Evolutionary conservation across 1,140 invertebrate species (phyloP).

Genomic region (Zaprionus vittiger): DNA sequence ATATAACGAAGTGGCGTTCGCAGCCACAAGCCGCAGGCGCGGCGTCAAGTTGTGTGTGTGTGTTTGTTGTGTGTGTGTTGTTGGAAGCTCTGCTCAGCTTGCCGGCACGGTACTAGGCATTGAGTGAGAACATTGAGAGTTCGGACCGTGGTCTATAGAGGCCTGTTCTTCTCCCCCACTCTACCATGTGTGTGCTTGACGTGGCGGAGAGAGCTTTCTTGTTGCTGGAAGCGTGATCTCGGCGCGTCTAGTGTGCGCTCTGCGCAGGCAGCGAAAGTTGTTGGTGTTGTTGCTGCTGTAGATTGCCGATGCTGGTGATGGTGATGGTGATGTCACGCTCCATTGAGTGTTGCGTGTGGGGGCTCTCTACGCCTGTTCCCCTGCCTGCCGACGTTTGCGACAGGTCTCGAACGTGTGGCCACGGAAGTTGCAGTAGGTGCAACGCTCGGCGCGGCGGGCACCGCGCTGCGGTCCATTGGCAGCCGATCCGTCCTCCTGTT

Average conservation of each 20-base stretch:
- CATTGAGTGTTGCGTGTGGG: background rate
- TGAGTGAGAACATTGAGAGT: constrained; percentile 28
- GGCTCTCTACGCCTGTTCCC: constrained; percentile 31
- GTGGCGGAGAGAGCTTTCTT: constrained; percentile 31
- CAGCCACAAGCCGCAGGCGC: constrained; percentile 62
- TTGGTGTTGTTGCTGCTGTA: background rate
- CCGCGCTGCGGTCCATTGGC: constrained; percentile 45
- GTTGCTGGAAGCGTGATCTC: constrained; percentile 21
- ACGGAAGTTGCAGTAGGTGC: constrained; percentile 71
- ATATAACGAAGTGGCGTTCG: constrained; percentile 51
- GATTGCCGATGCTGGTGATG: constrained; percentile 5
- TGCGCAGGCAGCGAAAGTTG: constrained; percentile 21
- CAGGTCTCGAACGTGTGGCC: constrained; percentile 67
- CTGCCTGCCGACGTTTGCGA: constrained; percentile 51
- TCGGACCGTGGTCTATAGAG: background rate
- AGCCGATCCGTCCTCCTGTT: constrained; percentile 51
- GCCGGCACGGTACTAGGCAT: constrained; percentile 50
- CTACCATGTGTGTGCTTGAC: constrained; percentile 31
- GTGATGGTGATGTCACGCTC: constrained; percentile 24
- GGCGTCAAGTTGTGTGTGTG: constrained; percentile 38
- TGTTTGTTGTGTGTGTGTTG: constrained; percentile 13
- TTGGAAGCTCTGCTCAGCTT: constrained; percentile 51
- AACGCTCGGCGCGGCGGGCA: constrained; percentile 48
- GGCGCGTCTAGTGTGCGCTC: constrained; percentile 22
- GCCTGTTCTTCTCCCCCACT: constrained; percentile 9